Base-by-base conservation (phyloP, 92 coral and sea anemone genomes). In the Palythoa heliodiscus region DNA sequence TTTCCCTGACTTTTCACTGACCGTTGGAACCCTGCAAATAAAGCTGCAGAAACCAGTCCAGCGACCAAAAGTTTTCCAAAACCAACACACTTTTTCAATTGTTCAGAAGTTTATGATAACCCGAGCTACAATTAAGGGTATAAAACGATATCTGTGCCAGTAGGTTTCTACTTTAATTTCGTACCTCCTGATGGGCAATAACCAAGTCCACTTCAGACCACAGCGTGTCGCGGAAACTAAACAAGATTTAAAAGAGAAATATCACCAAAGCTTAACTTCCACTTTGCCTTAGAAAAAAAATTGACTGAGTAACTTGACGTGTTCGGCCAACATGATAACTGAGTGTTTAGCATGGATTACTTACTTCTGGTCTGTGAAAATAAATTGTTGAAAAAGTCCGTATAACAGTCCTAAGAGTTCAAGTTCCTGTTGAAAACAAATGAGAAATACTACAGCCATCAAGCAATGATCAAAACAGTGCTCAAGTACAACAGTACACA, bases 171-270 rank as follows among this genome's bases (percentile, higher is more conserved):
- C 19, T 0, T 29, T 60, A 60, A 29, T 0, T 29, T 29, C 77
- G 39, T 89, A 96, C 98, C 94, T 96, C 99, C 52, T 92, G 98
- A 86, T 96, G 93, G 40, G 97, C 98, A 11, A 91, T 91, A 8
- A 83, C 86, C 86, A 96, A 77, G 76, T 96, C 99, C 72, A 94
- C 99, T 71, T 96, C 99, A 22, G 99, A 95, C 99, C 99, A 96
- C 48, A 96, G 89, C 1, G 95, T 95, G 66, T 96, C 99, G 11
- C 99, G 93, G 82, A 96, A 96, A 70, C 99, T 96, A 81, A 86
- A 91, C 14, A 71, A 8, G 68, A 83, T 38, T 77, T 29, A 29
- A 29, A 29, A 29, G 1, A 29, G 35, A 29, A 29, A 29, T 29
- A 29, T 29, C 35, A 29, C 35, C 35, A 29, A 29, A 29, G 35